Base-by-base conservation (phyloP, 2,888 invertebrate genomes). In the Asteroscopus sphinx region DNA sequence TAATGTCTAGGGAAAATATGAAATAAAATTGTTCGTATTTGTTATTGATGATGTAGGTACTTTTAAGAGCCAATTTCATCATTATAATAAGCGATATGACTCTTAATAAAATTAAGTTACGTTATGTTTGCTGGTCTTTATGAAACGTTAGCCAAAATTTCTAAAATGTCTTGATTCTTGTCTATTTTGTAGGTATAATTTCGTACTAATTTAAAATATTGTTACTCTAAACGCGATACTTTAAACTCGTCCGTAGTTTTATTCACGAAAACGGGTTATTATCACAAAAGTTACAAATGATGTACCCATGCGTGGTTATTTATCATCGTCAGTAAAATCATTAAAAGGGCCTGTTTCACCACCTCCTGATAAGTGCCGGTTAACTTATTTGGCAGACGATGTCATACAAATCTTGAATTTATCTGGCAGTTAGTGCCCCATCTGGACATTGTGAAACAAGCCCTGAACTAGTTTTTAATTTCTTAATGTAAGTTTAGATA, bases 401-500 rank as follows among this genome's bases (percentile, higher is more conserved):
- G n/a, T n/a, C n/a, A n/a, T n/a, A n/a, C n/a, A n/a, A n/a, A n/a
- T n/a, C n/a, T n/a, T n/a, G n/a, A n/a, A n/a, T n/a, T n/a, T n/a
- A n/a, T n/a, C n/a, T n/a, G n/a, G n/a, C n/a, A n/a, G n/a, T n/a
- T n/a, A n/a, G n/a, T n/a, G n/a, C n/a, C n/a, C n/a, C n/a, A n/a
- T n/a, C n/a, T n/a, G n/a, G n/a, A n/a, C n/a, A n/a, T n/a, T n/a
- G n/a, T n/a, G n/a, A n/a, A n/a, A n/a, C n/a, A n/a, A n/a, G n/a
- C n/a, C n/a, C n/a, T n/a, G 28, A 46, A 46, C 37, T 77, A 76
- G 67, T 54, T 66, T 57, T 52, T 66, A 70, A 64, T 70, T 58
- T 71, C 53, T 53, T 72, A 66, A 39, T 65, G 32, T 80, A 80
- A 79, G 79, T 62, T 71, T 71, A 80, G 79, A 51, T 73, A 68